A percentile compares a stretch with the other conserved stretches of the same genome.
These are phyloP conservation scores for Cryptophagus acutangulus DNA, from an alignment of 2,888 invertebrate genomes.

Conservation along the genomic window DNA sequence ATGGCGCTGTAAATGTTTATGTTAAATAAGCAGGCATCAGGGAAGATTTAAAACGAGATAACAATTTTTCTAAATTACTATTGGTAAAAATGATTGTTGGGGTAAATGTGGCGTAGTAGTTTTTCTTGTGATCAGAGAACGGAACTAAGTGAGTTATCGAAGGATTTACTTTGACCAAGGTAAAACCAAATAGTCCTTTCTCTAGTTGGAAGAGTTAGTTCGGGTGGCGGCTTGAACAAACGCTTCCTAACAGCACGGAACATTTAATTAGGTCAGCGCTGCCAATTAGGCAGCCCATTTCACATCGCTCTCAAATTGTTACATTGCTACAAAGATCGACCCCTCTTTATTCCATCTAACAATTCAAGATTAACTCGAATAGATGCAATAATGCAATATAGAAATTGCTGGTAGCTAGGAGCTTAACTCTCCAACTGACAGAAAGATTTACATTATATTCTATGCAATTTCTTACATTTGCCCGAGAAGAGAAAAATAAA, in stretches of 20 bases:
- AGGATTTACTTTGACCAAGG: slow-evolving; percentile 15
- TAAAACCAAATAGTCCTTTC: slow-evolving; percentile 19
- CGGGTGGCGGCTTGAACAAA: slow-evolving; percentile 7
- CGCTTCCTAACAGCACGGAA: slow-evolving; percentile 18
- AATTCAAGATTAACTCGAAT: neutral
- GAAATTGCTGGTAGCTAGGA: too few relatives aligned
- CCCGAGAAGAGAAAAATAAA: too few relatives aligned
- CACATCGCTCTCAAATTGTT: slow-evolving; percentile 30
- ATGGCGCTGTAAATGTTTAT: too few relatives aligned
- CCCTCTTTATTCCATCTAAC: slow-evolving; percentile 3
- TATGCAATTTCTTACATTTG: too few relatives aligned
- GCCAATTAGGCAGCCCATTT: slow-evolving; percentile 34
- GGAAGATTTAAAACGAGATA: too few relatives aligned
- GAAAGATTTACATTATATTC: too few relatives aligned
- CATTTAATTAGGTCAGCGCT: slow-evolving; percentile 32
- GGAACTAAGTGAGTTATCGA: slow-evolving; percentile 18
- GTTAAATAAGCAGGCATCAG: too few relatives aligned
- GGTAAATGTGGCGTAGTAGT: too few relatives aligned
- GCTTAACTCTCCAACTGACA: too few relatives aligned
- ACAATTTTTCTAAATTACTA: too few relatives aligned
- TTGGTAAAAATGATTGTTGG: too few relatives aligned
- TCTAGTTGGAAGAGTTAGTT: slow-evolving; percentile 10
- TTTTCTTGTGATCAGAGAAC: slow-evolving; percentile 8
- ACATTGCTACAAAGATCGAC: slow-evolving; percentile 12
- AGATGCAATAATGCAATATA: neutral